Percentiles rank a stretch among this genome's conserved stretches.
Evolutionary conservation across 2,113 vertebrate genomes (phyloP).

Genomic region (Motacilla tschutschensis): DNA sequence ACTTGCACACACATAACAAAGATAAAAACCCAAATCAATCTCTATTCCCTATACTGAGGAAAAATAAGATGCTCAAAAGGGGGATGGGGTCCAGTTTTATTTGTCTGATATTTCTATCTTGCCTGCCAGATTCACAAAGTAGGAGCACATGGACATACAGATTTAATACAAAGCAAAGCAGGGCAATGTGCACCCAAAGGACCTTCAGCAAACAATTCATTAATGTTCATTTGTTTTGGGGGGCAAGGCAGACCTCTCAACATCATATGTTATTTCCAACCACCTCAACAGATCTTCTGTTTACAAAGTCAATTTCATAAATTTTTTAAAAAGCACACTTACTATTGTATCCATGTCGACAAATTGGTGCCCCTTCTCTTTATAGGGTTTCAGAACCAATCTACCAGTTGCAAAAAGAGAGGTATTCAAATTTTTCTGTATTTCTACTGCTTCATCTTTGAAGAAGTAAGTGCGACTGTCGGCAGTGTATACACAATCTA

Average conservation of each 20-base stretch:
- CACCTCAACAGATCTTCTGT: not conserved
- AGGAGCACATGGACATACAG: not conserved
- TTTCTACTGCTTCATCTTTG: slow-evolving; percentile 39
- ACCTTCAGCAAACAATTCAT: not conserved
- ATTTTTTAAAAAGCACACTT: slow-evolving; percentile 30
- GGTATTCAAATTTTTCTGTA: slow-evolving; percentile 70
- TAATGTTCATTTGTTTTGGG: not conserved
- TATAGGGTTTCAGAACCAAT: slow-evolving; percentile 71
- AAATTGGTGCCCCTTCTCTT: slow-evolving; percentile 76
- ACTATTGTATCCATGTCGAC: slow-evolving; percentile 71
- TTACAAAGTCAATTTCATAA: not conserved
- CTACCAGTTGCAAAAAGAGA: slow-evolving; percentile 70
- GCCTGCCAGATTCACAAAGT: not conserved
- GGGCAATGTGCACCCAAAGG: not conserved
- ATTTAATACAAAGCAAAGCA: not conserved
- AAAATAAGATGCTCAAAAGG: not conserved
- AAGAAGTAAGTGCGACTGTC: slow-evolving; percentile 8
- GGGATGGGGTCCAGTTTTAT: not conserved
- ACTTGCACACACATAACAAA: not conserved
- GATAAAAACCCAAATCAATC: not conserved
- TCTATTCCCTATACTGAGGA: not conserved
- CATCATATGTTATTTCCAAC: not conserved
- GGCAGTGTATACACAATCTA: slow-evolving; percentile 69
- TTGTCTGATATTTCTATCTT: not conserved
- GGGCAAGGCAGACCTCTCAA: not conserved